Evolutionary conservation across 2,888 invertebrate species (phyloP).

Genomic region (Neria commutata): DNA sequence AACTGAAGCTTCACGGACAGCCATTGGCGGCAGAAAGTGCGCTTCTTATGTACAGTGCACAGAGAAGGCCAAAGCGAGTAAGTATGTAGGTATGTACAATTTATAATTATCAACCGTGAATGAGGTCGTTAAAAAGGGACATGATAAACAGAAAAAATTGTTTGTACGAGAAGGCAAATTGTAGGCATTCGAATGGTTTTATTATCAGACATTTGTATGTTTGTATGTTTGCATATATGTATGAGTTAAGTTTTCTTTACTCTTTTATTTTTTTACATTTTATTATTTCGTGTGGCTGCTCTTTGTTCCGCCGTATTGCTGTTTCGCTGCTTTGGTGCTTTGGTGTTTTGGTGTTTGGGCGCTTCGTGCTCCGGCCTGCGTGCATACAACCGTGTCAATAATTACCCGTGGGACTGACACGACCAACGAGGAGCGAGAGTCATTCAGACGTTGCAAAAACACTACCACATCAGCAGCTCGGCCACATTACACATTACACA

Average conservation of each 20-base stretch:
- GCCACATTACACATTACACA: too few relatives aligned
- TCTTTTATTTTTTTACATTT: conserved; percentile 26
- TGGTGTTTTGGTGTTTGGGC: conserved; percentile 39
- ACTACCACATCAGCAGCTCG: conserved; percentile 29
- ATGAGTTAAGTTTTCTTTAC: conserved; percentile 7
- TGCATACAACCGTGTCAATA: conserved; percentile 58
- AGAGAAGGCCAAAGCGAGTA: too few relatives aligned
- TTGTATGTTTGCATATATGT: conserved; percentile 22
- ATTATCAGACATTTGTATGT: conserved; percentile 46
- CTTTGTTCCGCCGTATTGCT: background rate
- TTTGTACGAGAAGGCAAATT: conserved; percentile 48
- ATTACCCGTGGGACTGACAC: conserved; percentile 60
- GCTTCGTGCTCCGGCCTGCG: too few relatives aligned
- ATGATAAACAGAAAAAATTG: conserved; percentile 37
- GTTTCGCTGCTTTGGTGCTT: conserved; percentile 9
- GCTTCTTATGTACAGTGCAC: too few relatives aligned
- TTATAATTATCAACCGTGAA: conserved; percentile 18
- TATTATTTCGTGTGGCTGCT: conserved; percentile 47
- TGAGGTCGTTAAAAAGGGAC: conserved; percentile 21
- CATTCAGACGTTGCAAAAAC: conserved; percentile 55
- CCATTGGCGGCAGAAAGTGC: too few relatives aligned
- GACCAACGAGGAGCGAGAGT: conserved; percentile 52
- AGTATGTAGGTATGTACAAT: too few relatives aligned
- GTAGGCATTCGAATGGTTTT: conserved; percentile 30
- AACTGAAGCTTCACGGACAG: too few relatives aligned